Evolutionary conservation across 2,888 invertebrate genomes (phyloP).

Genomic region (Adela reaumurella): DNA sequence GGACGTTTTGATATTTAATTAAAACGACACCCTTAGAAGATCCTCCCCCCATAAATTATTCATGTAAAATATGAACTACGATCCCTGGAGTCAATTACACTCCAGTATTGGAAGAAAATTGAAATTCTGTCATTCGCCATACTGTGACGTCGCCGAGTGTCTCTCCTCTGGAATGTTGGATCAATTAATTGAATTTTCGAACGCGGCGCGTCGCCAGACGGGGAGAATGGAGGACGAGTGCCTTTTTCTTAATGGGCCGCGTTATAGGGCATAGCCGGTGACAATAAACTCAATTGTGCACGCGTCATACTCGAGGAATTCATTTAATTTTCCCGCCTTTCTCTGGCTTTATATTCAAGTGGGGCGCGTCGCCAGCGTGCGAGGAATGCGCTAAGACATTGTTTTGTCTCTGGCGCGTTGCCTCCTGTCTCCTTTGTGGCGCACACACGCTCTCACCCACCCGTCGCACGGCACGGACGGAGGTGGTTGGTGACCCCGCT

Average conservation of each 20-base stretch:
- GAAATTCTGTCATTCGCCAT: not conserved
- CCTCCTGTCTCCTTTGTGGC: not conserved
- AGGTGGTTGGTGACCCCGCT: too few species aligned
- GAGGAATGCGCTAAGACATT: slow-evolving; percentile 14
- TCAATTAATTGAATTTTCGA: slow-evolving; percentile 27
- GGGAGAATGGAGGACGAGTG: slow-evolving; percentile 16
- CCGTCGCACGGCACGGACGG: too few species aligned
- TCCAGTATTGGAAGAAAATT: not conserved
- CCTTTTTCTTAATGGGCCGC: slow-evolving; percentile 33
- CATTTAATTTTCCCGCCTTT: slow-evolving; percentile 18
- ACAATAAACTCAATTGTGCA: slow-evolving; percentile 28
- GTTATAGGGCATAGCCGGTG: slow-evolving; percentile 16
- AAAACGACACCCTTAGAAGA: not conserved
- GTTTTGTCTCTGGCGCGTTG: slow-evolving; percentile 9
- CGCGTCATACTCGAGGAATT: slow-evolving; percentile 25
- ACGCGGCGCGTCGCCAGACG: not conserved
- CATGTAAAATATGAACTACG: not conserved
- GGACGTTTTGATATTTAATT: not conserved
- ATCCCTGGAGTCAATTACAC: not conserved
- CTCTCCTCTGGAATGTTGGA: slow-evolving; percentile 7
- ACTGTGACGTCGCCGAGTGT: not conserved
- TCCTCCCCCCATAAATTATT: not conserved
- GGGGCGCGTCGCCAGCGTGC: not conserved
- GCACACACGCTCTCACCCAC: too few species aligned
- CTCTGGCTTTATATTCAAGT: not conserved